Conservation (phyloP, 2,797 vertebrate species). For the Sebastes diploproa region DNA sequence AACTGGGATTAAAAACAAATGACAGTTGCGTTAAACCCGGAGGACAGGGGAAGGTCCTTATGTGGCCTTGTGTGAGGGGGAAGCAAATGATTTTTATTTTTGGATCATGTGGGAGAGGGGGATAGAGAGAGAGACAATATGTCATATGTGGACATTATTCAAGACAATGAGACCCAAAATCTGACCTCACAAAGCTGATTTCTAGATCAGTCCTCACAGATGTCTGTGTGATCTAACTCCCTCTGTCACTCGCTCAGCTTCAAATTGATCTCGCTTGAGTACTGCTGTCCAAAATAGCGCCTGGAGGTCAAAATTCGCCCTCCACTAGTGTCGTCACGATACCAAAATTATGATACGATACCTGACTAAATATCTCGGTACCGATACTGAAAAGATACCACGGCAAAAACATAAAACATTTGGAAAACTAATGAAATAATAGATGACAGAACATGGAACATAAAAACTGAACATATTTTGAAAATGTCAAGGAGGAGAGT, state of each 20-base stretch:
- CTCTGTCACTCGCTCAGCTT: background rate
- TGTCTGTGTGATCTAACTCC: background rate
- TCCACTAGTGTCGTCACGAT: background rate
- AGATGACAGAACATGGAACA: too few relatives aligned
- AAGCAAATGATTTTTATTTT: conserved; percentile 58
- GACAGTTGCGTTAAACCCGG: conserved; percentile 37
- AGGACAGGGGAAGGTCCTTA: conserved; percentile 26
- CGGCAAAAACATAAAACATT: accelerated
- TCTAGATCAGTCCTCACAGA: conserved; percentile 2
- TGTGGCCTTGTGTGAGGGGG: conserved; percentile 19
- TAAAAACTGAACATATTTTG: too few relatives aligned
- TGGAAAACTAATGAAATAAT: too few relatives aligned
- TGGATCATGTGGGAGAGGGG: conserved; percentile 27
- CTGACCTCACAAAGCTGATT: background rate
- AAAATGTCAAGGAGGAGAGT: too few relatives aligned
- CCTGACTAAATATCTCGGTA: too few relatives aligned
- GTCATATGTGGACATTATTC: conserved; percentile 19
- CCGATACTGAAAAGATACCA: too few relatives aligned
- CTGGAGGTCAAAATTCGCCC: conserved; percentile 2
- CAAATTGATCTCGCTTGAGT: background rate
- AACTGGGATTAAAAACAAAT: conserved; percentile 54
- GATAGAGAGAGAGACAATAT: conserved; percentile 42
- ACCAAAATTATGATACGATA: too few relatives aligned
- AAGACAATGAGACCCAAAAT: conserved; percentile 34
- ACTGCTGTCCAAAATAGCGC: conserved; percentile 11